These are phyloP conservation scores for Lepidochrysops patricia DNA, from an alignment of 2,888 invertebrate genomes.

Conservation along the genomic window DNA sequence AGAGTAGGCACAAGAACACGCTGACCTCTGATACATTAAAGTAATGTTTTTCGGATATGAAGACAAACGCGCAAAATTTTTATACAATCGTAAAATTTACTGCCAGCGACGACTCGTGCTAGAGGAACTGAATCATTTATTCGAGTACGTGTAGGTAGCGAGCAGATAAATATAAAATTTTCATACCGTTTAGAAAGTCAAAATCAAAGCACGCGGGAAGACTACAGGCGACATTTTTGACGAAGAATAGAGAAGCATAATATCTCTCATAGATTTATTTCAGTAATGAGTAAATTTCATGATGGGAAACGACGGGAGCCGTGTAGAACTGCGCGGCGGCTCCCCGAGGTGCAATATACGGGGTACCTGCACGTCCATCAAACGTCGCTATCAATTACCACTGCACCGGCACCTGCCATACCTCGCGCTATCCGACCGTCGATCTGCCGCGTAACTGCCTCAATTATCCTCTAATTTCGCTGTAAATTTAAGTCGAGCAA, in stretches of 20 bases:
- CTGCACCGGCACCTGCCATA: conserved; percentile 33
- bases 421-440: conserved; percentile 47
- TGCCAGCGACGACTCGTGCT: neutral
- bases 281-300: conserved; percentile 7
- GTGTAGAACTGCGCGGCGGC: conserved; percentile 22
- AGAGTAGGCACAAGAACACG: neutral
- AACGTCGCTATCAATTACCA: conserved; percentile 68
- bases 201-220: neutral
- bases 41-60: neutral
- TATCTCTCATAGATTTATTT: neutral
- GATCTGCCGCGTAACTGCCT: conserved; percentile 30
- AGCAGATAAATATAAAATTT: neutral
- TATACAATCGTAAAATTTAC: conserved; percentile 1
- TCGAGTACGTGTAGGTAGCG: neutral
- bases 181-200: neutral
- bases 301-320: conserved; percentile 1
- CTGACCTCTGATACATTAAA: neutral
- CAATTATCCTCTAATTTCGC: conserved; percentile 18
- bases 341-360: conserved; percentile 52
- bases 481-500: neutral
- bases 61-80: conserved; percentile 1
- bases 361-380: conserved; percentile 58
- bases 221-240: neutral
- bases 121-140: neutral
- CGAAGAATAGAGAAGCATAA: neutral